Conservation (phyloP, 2,797 vertebrate species). For the Anabacerthia variegaticeps region DNA sequence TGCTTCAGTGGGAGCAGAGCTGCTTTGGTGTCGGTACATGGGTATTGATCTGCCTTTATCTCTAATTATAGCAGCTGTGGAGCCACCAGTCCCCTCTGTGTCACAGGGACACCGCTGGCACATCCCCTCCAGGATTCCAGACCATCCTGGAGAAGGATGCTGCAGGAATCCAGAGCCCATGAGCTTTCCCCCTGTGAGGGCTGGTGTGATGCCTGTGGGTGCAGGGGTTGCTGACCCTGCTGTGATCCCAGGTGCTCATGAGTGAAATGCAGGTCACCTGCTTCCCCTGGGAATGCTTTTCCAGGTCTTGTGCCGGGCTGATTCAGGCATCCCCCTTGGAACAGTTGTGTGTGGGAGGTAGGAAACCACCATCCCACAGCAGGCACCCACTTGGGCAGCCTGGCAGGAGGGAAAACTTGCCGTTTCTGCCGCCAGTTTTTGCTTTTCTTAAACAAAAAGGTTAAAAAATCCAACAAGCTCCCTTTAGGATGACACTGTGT, state of each 20-base stretch:
- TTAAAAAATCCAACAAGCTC: neutral
- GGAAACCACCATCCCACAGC: neutral
- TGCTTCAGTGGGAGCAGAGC: neutral
- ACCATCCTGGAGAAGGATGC: neutral
- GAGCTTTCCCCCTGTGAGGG: neutral
- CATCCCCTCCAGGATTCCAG: neutral
- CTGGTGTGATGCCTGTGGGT: rapidly evolving
- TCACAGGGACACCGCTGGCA: rapidly evolving
- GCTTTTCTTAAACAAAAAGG: neutral
- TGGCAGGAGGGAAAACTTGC: neutral
- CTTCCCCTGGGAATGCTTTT: neutral
- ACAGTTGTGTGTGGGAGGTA: rapidly evolving
- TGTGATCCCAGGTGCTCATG: neutral
- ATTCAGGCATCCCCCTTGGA: rapidly evolving
- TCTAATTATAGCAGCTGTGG: constrained; percentile 9
- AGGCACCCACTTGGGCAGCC: neutral
- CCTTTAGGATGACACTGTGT: neutral
- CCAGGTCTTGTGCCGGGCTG: neutral
- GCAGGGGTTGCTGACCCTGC: neutral
- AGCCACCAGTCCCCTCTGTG: rapidly evolving
- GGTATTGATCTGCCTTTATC: neutral
- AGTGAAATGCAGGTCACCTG: neutral
- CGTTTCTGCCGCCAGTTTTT: neutral
- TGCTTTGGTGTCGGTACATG: neutral
- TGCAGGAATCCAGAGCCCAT: rapidly evolving